phyloP scores from a whole-genome alignment of 2,888 invertebrate genomes.

The Seira sanloemensis region DNA sequence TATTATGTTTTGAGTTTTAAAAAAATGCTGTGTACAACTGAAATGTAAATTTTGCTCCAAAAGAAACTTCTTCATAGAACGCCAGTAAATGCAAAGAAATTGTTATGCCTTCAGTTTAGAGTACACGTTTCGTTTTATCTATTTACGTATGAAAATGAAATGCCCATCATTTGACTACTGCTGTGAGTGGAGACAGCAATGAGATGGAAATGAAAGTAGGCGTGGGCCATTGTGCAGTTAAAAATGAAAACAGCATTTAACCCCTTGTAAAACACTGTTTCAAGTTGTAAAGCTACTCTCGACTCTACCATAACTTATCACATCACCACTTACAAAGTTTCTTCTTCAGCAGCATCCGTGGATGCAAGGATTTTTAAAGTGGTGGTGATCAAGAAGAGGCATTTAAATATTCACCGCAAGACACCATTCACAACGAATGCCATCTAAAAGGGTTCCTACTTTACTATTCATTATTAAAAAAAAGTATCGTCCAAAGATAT shows the following conservation, averaged over 20 bases:
- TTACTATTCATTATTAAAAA: conserved; percentile 14
- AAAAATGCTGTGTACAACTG: not conserved
- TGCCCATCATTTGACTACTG: conserved; percentile 66
- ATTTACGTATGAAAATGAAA: conserved; percentile 65
- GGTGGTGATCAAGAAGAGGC: not conserved
- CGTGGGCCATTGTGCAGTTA: conserved; percentile 56
- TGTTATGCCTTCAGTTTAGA: no score
- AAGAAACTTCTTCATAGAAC: conserved; percentile 7
- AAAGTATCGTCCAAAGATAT: no score
- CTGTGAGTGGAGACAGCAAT: conserved; percentile 65
- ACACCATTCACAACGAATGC: conserved; percentile 9
- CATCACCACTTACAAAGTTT: conserved; percentile 33
- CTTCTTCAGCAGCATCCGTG: conserved; percentile 47
- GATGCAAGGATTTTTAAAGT: not conserved
- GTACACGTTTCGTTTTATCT: no score
- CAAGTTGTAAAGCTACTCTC: conserved; percentile 26
- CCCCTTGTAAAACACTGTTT: not conserved
- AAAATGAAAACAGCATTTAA: conserved; percentile 44
- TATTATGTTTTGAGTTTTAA: not conserved
- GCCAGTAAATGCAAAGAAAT: no score
- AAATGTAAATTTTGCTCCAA: conserved; percentile 27
- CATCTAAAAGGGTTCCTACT: conserved; percentile 5
- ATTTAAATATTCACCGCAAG: conserved; percentile 61
- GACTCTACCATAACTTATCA: conserved; percentile 54
- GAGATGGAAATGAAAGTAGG: conserved; percentile 66